Evolutionary conservation across 2,797 vertebrate species (phyloP), one percentile per base, ranked within the genome.

Genomic region (Lithobates pipiens): DNA sequence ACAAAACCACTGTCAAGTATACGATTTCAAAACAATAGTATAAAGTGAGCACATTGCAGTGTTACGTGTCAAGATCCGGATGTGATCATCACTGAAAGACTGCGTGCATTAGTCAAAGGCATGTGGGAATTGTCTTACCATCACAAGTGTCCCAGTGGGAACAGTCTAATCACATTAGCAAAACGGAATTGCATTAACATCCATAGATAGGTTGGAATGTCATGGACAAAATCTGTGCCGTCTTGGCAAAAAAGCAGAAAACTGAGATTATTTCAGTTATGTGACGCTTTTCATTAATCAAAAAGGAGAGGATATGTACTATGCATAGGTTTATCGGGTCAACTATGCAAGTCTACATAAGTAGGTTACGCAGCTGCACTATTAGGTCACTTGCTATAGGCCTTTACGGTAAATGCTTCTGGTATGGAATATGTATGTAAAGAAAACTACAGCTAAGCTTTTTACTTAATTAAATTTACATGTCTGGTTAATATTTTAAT

Each of bases 1-100:
- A 74, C 29, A 80, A 85, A 80, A 68, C 18, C 68, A 83, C 16
- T 15, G 44, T 39, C 80, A 9, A 63, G 63, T 32, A 74, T 80
- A 76, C 1, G 42, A 85, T 85, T 79, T 78, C 71, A 85, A 85
- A 85, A 85, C 72, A 85, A 61, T 61, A 23, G 42, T 29, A 81
- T 32, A 42, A 29, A 50, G 29, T 80, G n/a, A 67, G 65, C 65
- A 67, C 10, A 80, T 23, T 65, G 42, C 44, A 23, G 9, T 39
- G 67, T 80, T 65, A 46, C 16, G 50, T 68, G 72, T 54, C 42
- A 80, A 39, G 5, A 80, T 69, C 27, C 29, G 72, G 77, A 80
- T 80, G 74, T 65, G 25, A 27, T 34, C 23, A 54, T 75, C 32
- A 74, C 46, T 57, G 72, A 29, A 82, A 74, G 80, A 36, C 70